Percentiles rank a stretch among this genome's conserved stretches.
phyloP scores from a whole-genome alignment of 2,888 invertebrate species.

The Junonia oenone region DNA sequence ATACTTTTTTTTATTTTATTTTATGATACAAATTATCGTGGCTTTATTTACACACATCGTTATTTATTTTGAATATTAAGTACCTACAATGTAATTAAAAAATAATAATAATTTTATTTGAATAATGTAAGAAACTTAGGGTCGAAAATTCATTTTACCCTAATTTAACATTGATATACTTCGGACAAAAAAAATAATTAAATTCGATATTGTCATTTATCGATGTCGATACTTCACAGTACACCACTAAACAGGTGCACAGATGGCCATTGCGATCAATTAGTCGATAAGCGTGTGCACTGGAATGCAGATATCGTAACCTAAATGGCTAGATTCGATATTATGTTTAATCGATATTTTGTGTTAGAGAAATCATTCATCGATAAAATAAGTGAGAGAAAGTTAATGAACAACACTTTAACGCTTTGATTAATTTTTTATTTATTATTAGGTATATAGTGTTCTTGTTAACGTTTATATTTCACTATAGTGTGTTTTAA shows the following conservation, averaged over 20 bases:
- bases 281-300: constrained; percentile 52
- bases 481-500: no score
- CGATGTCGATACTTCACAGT: constrained; percentile 3
- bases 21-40: no score
- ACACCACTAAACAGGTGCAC: constrained; percentile 19
- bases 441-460: not conserved
- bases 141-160: no score
- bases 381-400: constrained; percentile 2
- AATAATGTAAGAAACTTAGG: no score
- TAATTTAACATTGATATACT: no score
- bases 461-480: not conserved
- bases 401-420: not conserved
- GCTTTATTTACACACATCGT: no score
- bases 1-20: no score
- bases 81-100: no score
- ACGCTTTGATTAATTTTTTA: not conserved
- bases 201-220: constrained; percentile 1
- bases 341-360: constrained; percentile 13
- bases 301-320: constrained; percentile 18
- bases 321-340: constrained; percentile 3
- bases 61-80: no score
- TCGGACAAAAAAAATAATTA: no score
- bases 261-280: constrained; percentile 50
- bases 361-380: constrained; percentile 7
- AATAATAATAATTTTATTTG: no score